A percentile compares a stretch with the other conserved stretches of the same genome.
Evolutionary conservation across 1,140 invertebrate species (phyloP).

Genomic region (Drosophila punjabiensis): DNA sequence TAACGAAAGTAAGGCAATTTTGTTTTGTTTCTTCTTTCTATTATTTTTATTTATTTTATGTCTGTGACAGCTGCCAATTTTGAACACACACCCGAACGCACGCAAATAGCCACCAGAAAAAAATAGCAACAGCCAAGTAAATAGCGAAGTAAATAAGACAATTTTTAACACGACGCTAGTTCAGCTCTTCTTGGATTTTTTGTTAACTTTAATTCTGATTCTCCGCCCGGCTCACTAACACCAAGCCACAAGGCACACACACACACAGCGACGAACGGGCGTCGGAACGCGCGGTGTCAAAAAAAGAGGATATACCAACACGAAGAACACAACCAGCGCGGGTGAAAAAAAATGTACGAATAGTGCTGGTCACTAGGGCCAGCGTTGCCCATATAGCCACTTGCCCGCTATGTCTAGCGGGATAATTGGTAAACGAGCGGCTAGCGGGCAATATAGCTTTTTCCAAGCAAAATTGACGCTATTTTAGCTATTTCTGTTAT

Average conservation of each 20-base stretch:
- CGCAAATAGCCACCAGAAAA: conserved; percentile 46
- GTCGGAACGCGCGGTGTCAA: conserved; percentile 23
- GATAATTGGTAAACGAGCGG: no score
- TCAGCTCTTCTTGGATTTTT: conserved; percentile 14
- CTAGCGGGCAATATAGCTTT: no score
- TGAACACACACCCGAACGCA: conserved; percentile 35
- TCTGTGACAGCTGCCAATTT: conserved; percentile 50
- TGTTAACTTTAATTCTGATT: conserved; percentile 16
- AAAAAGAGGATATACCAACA: conserved; percentile 18
- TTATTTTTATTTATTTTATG: conserved; percentile 22
- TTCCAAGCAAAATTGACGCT: no score
- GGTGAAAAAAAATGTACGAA: conserved; percentile 6
- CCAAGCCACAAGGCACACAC: conserved; percentile 13
- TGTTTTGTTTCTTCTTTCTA: conserved; percentile 29
- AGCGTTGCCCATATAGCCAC: no score
- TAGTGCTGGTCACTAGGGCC: no score
- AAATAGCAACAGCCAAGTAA: conserved; percentile 10
- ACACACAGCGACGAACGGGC: conserved; percentile 2
- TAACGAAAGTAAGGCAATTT: conserved; percentile 25
- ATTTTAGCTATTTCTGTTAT: no score
- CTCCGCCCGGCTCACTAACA: conserved; percentile 34
- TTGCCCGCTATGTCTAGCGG: no score
- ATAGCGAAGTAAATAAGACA: conserved; percentile 41
- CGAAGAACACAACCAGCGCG: conserved; percentile 12
- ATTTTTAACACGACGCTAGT: conserved; percentile 29